Base-by-base conservation (phyloP, 2,113 vertebrate genomes). In the Miniopterus natalensis region DNA sequence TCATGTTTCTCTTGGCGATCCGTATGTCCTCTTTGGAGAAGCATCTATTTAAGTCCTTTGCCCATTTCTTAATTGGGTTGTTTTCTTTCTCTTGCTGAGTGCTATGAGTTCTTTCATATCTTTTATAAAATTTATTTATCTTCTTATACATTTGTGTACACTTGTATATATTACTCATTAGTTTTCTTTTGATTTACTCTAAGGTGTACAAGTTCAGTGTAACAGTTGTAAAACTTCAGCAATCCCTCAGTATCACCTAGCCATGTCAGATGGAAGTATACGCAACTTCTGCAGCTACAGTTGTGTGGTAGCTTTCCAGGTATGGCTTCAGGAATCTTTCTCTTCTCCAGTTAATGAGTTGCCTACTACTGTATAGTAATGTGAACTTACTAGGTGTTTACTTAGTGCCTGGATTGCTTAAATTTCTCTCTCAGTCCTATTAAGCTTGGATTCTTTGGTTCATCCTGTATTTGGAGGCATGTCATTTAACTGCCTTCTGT, bases 211-310 rank as follows among this genome's bases (percentile, higher is more conserved):
- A 78, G 97, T 99, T 94, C 99, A 98, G 88, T 99, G 99, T 98
- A 99, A 99, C 98, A 99, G 98, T 97, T 99, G 99, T 98, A 99
- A 99, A 96, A 98, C 98, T 89, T 98, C 98, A 92, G 98, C 98
- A 6, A 98, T 99, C 29, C 99, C 99, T 84, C 99, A 99, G 97
- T 99, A 99, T 97, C 99, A 99, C 98, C 98, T 99, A 95, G 99
- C 99, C 97, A 99, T 99, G 99, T 99, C 99, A 3, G 99, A 99
- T 71, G 99, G 99, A 87, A 99, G 99, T 97, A 99, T 99, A 97
- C 99, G 99, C 95, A 99, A 99, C 98, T 99, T 99, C 98, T 99
- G 99, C 98, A 99, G 98, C 96, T 99, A 99, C 86, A 99, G 97
- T n/a, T 99, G 99, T 75, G 99, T 99, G 45, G 98, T 99, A 94